phyloP scores from a whole-genome alignment of 2,888 invertebrate genomes.

The Temnothorax ravouxi region DNA sequence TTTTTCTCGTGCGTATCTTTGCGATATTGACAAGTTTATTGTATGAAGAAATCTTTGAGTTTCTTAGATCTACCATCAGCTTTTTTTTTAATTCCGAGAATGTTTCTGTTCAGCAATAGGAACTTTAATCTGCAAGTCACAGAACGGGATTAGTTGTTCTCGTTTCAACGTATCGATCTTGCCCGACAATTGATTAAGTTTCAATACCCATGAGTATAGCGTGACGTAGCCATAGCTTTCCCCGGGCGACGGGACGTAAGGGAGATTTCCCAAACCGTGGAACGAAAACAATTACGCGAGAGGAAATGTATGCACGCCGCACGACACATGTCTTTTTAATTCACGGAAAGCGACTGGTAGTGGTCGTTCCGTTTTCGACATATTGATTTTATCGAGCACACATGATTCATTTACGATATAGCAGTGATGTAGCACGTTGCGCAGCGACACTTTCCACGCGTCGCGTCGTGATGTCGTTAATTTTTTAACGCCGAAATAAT shows the following conservation, averaged over 20 bases:
- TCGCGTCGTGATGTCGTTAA: background rate
- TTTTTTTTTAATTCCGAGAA: background rate
- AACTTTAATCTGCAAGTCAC: slow-evolving; percentile 37
- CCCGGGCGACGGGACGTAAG: background rate
- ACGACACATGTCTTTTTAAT: slow-evolving; percentile 18
- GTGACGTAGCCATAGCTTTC: slow-evolving; percentile 22
- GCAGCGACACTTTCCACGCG: background rate
- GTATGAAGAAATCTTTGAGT: background rate
- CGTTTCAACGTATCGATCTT: slow-evolving; percentile 32
- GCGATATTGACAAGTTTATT: background rate
- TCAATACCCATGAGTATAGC: slow-evolving; percentile 32
- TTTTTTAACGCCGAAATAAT: background rate
- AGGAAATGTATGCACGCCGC: background rate
- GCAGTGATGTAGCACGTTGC: background rate
- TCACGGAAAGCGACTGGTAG: slow-evolving; percentile 12
- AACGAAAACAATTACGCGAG: slow-evolving; percentile 30
- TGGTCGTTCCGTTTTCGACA: background rate
- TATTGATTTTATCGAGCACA: slow-evolving; percentile 48
- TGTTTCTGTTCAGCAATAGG: background rate
- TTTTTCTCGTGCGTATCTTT: too few species aligned
- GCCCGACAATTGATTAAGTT: slow-evolving; percentile 40
- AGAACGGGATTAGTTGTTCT: slow-evolving; percentile 14
- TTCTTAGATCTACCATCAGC: background rate
- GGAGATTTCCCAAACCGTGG: slow-evolving; percentile 30
- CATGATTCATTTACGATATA: slow-evolving; percentile 35